phyloP scores from a whole-genome alignment of 1,140 invertebrate genomes.

The Leptonema lineaticorne region DNA sequence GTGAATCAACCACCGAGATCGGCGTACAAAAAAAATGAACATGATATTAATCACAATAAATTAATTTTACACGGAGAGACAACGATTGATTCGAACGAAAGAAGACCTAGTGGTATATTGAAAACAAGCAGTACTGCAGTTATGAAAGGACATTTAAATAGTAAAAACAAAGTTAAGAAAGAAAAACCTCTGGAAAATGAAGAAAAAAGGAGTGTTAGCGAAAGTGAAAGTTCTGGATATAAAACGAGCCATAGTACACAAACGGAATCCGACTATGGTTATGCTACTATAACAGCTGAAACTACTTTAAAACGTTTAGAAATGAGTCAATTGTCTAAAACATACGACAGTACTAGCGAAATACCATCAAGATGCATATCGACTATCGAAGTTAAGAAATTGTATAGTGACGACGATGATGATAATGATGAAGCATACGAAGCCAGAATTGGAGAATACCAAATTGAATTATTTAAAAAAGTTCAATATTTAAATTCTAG shows the following conservation, averaged over 20 bases:
- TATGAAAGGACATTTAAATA: constrained; percentile 23
- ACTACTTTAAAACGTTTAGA: constrained; percentile 52
- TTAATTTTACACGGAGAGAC: background rate
- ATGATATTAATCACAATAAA: constrained; percentile 1
- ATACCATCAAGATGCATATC: constrained; percentile 53
- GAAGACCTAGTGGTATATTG: constrained; percentile 45
- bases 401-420: constrained; percentile 42
- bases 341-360: constrained; percentile 47
- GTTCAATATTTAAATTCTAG: constrained; percentile 61
- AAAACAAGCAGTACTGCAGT: constrained; percentile 41
- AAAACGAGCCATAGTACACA: constrained; percentile 52
- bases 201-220: constrained; percentile 47
- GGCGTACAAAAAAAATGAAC: constrained; percentile 6
- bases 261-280: constrained; percentile 60
- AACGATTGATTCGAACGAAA: background rate
- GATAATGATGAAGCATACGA: constrained; percentile 47
- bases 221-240: constrained; percentile 62
- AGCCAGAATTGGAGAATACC: constrained; percentile 45
- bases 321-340: constrained; percentile 47
- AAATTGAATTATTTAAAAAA: constrained; percentile 51
- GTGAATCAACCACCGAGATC: constrained; percentile 14
- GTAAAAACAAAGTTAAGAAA: background rate
- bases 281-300: constrained; percentile 54
- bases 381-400: constrained; percentile 48
- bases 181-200: constrained; percentile 14